Base-by-base conservation (phyloP, 2,113 vertebrate species). In the Bostrychus sinensis region DNA sequence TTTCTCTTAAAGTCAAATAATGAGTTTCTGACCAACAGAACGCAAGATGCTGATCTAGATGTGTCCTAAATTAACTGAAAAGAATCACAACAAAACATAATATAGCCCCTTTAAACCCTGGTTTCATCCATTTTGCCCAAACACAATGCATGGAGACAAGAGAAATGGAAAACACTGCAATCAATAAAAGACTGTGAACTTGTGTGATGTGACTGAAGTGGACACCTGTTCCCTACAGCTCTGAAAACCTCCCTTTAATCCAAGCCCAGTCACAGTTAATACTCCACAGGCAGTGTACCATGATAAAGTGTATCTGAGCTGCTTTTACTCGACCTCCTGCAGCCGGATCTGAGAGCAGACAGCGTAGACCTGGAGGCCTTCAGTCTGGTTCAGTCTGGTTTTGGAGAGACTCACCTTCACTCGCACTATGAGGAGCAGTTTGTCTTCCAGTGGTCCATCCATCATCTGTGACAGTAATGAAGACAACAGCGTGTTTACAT, bases 391-490 rank as follows among this genome's bases (percentile, higher is more conserved):
- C 26, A 10, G 51, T 58, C 38, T 30, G 65, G 56, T 74, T 77
- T 61, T 34, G 16, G 61, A 34, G 67, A 66, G 77, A 75, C 74
- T 78, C 58, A 57, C 42, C 81, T 71, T 70, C 78, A 81, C 64
- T n/a, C n/a, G n/a, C n/a, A n/a, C n/a, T n/a, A n/a, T n/a, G n/a
- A n/a, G n/a, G n/a, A n/a, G n/a, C n/a, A n/a, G n/a, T n/a, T n/a
- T n/a, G n/a, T n/a, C 39, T 70, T 17, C 37, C 48, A 17, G n/a
- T 62, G 13, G 62, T 68, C 68, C 82, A 76, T 82, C 85, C 72
- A 78, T 87, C 85, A 87, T 60, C 14, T 0, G 65, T 51, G 79
- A 82, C 82, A 73, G 76, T 61, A 1, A 56, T 32, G 70, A 70
- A 78, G 73, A 80, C 84, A 68, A 69, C 56, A 19, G 32, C 7